phyloP scores from a whole-genome alignment of 2,888 invertebrate genomes.

The Dorcus parallelipipedus region DNA sequence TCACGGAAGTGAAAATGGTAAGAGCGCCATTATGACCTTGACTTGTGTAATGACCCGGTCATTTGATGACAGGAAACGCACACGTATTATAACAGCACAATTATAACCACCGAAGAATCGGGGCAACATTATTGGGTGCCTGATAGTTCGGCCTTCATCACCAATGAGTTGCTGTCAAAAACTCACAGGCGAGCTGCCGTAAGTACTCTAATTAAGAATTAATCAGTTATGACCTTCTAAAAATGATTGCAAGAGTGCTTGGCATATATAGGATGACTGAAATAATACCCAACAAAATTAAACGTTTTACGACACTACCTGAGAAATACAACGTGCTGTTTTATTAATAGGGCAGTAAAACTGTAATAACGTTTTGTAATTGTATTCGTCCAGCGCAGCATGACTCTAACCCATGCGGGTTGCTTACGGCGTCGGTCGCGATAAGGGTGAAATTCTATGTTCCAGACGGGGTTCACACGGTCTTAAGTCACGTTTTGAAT shows the following conservation, averaged over 20 bases:
- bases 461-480: no score
- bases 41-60: neutral
- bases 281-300: neutral
- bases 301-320: no score
- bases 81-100: conserved; percentile 76
- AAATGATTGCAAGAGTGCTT: no score
- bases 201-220: conserved; percentile 39
- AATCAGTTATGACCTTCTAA: no score
- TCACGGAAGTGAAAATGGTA: conserved; percentile 35
- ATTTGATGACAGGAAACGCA: conserved; percentile 61
- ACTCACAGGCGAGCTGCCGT: conserved; percentile 84
- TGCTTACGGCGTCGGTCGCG: no score
- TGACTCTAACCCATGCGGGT: no score
- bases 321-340: no score
- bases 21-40: neutral
- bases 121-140: conserved; percentile 71
- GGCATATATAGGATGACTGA: neutral
- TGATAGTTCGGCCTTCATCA: conserved; percentile 56
- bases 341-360: no score
- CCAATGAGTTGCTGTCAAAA: conserved; percentile 71
- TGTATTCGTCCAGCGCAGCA: no score
- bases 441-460: no score
- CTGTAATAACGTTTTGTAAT: no score
- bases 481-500: no score
- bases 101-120: conserved; percentile 57